Evolutionary conservation across 2,888 invertebrate species (phyloP), one percentile per base, ranked within the genome.

Genomic region (Saturnia japonica): DNA sequence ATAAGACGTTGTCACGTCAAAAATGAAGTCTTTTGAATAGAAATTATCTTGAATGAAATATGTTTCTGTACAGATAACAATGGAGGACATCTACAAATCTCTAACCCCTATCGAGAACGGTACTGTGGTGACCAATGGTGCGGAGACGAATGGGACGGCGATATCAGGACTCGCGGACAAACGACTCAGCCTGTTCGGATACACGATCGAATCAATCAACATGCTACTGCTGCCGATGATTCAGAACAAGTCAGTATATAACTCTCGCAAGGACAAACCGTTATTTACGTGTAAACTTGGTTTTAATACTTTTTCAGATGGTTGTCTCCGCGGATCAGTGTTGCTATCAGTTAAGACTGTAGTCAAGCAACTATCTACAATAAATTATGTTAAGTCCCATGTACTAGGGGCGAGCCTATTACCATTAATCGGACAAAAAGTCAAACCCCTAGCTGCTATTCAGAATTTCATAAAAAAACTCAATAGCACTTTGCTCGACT

Each of bases 221-320:
- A 96, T 99, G 95, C 95, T 99, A 28, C 94, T 99, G 54, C 90
- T 99, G 71, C 99, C 99, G 0, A 99, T 99, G 99, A 96, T 99
- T 78, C 96, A 97, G 84, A 97, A 97, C 83, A 97, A 97, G 98
- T 98, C 88, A 91, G 95, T 90, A 67, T 90, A 67, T 47, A 12
- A 45, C 4, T 25, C 16, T 16, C 34, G 2, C 19, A 42, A 14
- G 28, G 7, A 1, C 4, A 8, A 12, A 19, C n/a, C 25, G 9
- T 67, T 25, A 45, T 67, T 4, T 22, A 12, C 9, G 8, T 51
- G 19, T 8, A 51, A 51, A 51, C n/a, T n/a, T n/a, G 4, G 9
- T 16, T 47, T n/a, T 51, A 3, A n/a, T 19, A 51, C 51, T 51
- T 51, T 51, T 8, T 51, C 51, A n/a, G 14, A 51, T 51, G 4